Evolutionary conservation across 2,888 invertebrate species (phyloP).

Genomic region (Epistrophella euchroma): DNA sequence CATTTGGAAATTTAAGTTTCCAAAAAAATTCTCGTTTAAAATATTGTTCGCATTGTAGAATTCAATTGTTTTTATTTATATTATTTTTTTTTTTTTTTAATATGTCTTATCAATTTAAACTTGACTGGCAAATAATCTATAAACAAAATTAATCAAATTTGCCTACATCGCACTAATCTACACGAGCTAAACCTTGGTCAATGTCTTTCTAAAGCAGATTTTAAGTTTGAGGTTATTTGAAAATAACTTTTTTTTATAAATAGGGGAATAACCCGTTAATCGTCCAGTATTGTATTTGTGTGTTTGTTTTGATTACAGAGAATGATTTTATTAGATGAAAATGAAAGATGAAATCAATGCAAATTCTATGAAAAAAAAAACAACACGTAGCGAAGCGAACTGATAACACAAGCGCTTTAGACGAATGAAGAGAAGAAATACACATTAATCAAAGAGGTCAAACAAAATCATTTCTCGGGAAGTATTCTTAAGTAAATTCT

Average conservation of each 20-base stretch:
- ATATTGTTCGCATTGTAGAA: not conserved
- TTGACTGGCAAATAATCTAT: conserved; percentile 19
- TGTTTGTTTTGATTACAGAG: not conserved
- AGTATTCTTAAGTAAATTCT: not conserved
- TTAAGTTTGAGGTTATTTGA: conserved; percentile 20
- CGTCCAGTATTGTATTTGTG: no score
- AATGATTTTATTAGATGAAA: conserved; percentile 3
- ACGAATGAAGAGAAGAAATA: not conserved
- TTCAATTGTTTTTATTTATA: not conserved
- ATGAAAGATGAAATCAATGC: not conserved
- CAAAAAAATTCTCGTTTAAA: no score
- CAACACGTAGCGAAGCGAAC: conserved; percentile 12
- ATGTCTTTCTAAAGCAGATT: not conserved
- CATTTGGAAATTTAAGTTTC: no score
- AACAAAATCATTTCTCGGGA: not conserved
- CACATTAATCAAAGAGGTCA: conserved; percentile 41
- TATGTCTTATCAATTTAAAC: conserved; percentile 36
- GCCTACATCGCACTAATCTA: not conserved
- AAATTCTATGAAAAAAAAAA: not conserved
- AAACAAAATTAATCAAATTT: conserved; percentile 22
- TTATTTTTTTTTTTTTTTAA: not conserved
- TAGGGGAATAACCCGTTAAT: conserved; percentile 26
- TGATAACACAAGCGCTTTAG: conserved; percentile 29
- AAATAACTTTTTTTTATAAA: not conserved
- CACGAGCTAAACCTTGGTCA: conserved; percentile 5